A percentile compares a stretch with the other conserved stretches of the same genome.
Conservation (phyloP, 2,797 vertebrate species). For the Melanotaenia pygmaea region DNA sequence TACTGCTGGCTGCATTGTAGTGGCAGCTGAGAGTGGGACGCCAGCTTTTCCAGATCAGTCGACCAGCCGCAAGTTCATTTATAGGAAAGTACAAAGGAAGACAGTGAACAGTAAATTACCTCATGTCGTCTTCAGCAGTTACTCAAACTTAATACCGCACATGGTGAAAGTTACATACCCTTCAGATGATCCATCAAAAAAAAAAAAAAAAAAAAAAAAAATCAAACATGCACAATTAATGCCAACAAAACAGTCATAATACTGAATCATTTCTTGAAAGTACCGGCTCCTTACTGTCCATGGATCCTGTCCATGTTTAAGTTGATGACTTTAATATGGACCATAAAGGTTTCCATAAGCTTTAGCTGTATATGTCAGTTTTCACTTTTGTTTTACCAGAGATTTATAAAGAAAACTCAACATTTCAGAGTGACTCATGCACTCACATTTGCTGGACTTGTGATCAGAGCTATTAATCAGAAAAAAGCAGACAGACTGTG, state of each 20-base stretch:
- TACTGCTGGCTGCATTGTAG: background rate
- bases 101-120: slow-evolving; percentile 1
- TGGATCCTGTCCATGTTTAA: background rate
- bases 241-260: background rate
- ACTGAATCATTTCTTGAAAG: background rate
- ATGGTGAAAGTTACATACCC: background rate
- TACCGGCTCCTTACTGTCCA: background rate
- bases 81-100: background rate
- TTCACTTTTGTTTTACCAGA: slow-evolving; percentile 9
- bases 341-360: background rate
- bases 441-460: slow-evolving; percentile 17
- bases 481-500: slow-evolving; percentile 58
- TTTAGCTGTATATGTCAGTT: background rate
- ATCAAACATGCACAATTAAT: background rate
- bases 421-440: slow-evolving; percentile 13
- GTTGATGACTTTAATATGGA: background rate
- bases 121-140: background rate
- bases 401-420: background rate
- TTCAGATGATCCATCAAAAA: background rate
- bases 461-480: slow-evolving; percentile 52
- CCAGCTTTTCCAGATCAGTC: slow-evolving; percentile 19
- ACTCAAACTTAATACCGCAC: slow-evolving; percentile 14
- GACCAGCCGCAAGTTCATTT: slow-evolving; percentile 5
- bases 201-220: background rate
- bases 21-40: background rate